A percentile compares a stretch with the other conserved stretches of the same genome.
phyloP scores from a whole-genome alignment of 2,113 vertebrate genomes.

The Zingel zingel region DNA sequence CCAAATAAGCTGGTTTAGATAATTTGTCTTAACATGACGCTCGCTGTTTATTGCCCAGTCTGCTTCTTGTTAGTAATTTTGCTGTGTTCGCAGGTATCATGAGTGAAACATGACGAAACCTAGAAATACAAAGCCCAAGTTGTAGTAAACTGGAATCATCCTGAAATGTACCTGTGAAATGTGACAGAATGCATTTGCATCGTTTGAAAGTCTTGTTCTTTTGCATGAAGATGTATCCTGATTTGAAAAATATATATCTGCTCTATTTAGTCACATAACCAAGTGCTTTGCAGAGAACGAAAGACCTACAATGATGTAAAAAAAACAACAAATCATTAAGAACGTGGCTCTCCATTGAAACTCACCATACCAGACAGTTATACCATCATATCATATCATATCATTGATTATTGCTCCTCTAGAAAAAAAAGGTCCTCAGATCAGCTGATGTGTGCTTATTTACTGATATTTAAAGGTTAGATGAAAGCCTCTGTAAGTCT shows the following conservation, averaged over 20 bases:
- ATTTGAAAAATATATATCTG: background rate
- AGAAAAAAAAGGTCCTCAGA: background rate
- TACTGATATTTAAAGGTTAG: background rate
- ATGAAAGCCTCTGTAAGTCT: background rate
- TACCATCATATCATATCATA: no score
- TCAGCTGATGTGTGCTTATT: background rate
- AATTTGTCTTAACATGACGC: no score
- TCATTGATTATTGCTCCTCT: background rate
- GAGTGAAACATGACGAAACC: background rate
- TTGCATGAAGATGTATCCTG: background rate
- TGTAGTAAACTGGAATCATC: constrained; percentile 5
- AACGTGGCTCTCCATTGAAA: background rate
- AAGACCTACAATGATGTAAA: background rate
- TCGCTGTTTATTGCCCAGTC: background rate
- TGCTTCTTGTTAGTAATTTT: background rate
- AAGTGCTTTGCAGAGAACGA: background rate
- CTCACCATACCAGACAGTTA: no score
- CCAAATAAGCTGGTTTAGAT: background rate
- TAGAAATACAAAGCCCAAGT: background rate
- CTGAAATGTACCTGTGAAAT: constrained; percentile 1
- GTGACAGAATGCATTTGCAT: background rate
- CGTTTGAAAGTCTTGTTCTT: background rate
- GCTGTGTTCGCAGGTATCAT: background rate
- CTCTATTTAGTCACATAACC: background rate
- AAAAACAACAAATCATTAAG: background rate